Evolutionary conservation across 1,140 invertebrate species (phyloP).

Genomic region (Asbolus verrucosus): DNA sequence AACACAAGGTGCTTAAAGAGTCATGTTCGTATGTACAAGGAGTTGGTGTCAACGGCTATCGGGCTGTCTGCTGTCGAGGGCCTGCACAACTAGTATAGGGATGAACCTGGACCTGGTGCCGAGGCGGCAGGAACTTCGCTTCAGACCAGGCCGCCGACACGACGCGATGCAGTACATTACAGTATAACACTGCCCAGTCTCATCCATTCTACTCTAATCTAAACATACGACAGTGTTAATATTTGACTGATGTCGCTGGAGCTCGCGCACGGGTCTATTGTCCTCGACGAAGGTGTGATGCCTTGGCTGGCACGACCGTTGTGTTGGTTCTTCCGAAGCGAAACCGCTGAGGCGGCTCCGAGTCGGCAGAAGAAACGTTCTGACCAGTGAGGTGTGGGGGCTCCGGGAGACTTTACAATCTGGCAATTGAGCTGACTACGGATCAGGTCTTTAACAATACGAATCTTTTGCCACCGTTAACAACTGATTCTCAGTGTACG

Average conservation of each 20-base stretch:
- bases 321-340: neutral
- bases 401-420: conserved; percentile 44
- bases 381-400: conserved; percentile 24
- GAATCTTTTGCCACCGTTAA: conserved; percentile 40
- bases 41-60: conserved; percentile 40
- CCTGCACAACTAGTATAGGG: conserved; percentile 44
- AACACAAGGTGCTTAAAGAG: conserved; percentile 25
- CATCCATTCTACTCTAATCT: conserved; percentile 63
- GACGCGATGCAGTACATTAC: conserved; percentile 55
- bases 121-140: conserved; percentile 36
- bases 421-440: conserved; percentile 51
- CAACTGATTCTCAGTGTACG: conserved; percentile 39
- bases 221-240: conserved; percentile 64
- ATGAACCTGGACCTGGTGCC: conserved; percentile 36
- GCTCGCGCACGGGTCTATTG: conserved; percentile 49
- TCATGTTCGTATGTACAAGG: conserved; percentile 24
- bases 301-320: neutral
- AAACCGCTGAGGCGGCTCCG: conserved; percentile 31
- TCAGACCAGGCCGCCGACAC: conserved; percentile 40
- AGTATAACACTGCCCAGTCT: conserved; percentile 65
- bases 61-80: conserved; percentile 42
- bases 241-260: conserved; percentile 54
- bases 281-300: conserved; percentile 39
- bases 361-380: neutral
- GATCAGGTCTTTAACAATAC: conserved; percentile 48